These are phyloP conservation scores for Ptiloglossa arizonensis DNA, from an alignment of 1,140 invertebrate species.

Conservation along the genomic window DNA sequence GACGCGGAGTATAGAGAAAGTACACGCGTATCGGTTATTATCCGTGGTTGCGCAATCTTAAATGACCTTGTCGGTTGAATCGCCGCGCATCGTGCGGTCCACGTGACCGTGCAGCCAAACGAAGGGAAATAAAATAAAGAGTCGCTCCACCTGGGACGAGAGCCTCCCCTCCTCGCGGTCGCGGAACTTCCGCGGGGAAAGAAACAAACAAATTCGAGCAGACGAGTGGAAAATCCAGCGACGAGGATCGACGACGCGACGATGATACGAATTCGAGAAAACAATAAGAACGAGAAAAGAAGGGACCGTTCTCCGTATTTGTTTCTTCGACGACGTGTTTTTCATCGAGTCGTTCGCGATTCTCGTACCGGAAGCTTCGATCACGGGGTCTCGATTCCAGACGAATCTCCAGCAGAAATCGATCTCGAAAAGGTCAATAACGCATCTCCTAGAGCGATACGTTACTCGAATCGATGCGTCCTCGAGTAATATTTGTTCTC, in stretches of 20 bases:
- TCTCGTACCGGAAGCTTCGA: too few species aligned
- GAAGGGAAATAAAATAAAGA: too few species aligned
- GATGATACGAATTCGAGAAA: too few species aligned
- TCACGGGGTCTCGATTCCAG: too few species aligned
- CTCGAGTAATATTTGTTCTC: conserved; percentile 26
- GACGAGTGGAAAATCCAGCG: neutral
- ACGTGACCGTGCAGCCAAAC: neutral
- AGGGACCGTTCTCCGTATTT: too few species aligned
- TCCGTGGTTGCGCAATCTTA: conserved; percentile 34
- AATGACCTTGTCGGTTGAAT: conserved; percentile 27
- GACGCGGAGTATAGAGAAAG: conserved; percentile 65
- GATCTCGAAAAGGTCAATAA: neutral
- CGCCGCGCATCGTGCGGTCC: neutral
- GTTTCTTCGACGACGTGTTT: too few species aligned
- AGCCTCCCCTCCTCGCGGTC: neutral
- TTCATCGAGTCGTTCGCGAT: too few species aligned
- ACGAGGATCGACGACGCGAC: too few species aligned
- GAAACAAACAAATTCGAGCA: neutral
- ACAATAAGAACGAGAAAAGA: too few species aligned
- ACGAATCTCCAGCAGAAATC: neutral
- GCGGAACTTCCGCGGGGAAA: neutral
- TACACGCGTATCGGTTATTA: conserved; percentile 44
- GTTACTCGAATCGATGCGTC: conserved; percentile 6
- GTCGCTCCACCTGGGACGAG: too few species aligned
- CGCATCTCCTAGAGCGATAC: neutral